phyloP scores from a whole-genome alignment of 1,140 invertebrate species.

The fruit fly (Drosophila melanogaster) region DNA sequence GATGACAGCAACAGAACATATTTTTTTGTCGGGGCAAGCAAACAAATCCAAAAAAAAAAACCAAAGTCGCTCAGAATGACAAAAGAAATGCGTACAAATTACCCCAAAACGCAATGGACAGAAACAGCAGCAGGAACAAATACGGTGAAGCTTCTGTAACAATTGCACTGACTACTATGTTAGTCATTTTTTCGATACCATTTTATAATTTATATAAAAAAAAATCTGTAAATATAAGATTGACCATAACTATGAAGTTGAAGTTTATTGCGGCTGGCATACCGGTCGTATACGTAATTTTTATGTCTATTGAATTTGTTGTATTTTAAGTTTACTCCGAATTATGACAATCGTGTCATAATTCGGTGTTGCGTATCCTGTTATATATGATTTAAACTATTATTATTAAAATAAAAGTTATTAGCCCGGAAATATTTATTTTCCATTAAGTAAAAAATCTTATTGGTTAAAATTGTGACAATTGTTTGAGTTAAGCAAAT shows the following conservation, averaged over 20 bases:
- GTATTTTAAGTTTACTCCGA: too few relatives aligned
- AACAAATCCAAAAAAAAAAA: slow-evolving; percentile 50
- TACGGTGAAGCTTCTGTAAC: background rate
- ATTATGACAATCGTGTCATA: too few relatives aligned
- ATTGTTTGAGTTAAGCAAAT: background rate
- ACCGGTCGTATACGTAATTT: too few relatives aligned
- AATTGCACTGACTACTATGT: background rate
- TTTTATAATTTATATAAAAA: background rate
- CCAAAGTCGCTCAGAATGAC: slow-evolving; percentile 46
- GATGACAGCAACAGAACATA: slow-evolving; percentile 53
- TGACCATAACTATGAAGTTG: too few relatives aligned
- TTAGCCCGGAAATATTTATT: too few relatives aligned
- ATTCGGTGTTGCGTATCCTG: too few relatives aligned
- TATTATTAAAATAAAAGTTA: too few relatives aligned
- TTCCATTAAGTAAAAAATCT: too few relatives aligned
- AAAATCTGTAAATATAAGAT: too few relatives aligned
- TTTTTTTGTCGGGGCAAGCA: slow-evolving; percentile 30
- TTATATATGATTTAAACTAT: too few relatives aligned
- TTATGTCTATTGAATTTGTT: too few relatives aligned
- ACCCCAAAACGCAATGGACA: slow-evolving; percentile 61
- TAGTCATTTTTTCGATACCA: background rate
- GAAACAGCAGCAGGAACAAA: slow-evolving; percentile 57
- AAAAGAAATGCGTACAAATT: slow-evolving; percentile 79
- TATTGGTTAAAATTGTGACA: background rate
- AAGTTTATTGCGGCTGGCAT: too few relatives aligned